A percentile compares a stretch with the other conserved stretches of the same genome.
These are phyloP conservation scores for Ambastaia sidthimunki DNA, from an alignment of 2,797 vertebrate genomes.

Conservation along the genomic window DNA sequence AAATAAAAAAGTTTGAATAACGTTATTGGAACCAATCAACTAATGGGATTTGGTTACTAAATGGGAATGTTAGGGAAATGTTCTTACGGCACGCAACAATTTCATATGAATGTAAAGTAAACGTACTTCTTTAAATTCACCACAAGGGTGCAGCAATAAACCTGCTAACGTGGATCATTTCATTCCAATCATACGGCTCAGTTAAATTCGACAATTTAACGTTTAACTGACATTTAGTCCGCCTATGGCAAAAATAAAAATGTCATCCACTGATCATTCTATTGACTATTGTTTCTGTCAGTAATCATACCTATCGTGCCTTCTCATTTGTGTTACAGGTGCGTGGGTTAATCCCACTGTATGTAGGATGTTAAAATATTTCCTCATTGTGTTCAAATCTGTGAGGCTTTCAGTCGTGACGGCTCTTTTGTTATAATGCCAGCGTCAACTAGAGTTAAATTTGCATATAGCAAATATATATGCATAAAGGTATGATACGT, in stretches of 20 bases:
- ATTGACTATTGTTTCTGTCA: slow-evolving; percentile 6
- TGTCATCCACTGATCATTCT: neutral
- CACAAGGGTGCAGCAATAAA: slow-evolving; percentile 10
- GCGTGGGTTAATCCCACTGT: neutral
- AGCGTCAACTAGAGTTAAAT: too few species aligned
- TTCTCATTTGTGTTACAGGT: neutral
- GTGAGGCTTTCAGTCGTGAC: neutral
- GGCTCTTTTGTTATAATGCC: neutral
- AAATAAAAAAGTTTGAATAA: too few species aligned
- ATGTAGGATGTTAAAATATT: neutral
- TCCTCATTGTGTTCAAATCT: neutral
- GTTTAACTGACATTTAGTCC: slow-evolving; percentile 11
- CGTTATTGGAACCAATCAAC: too few species aligned
- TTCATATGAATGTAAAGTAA: neutral
- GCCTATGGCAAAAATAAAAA: slow-evolving; percentile 26
- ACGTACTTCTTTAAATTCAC: slow-evolving; percentile 1
- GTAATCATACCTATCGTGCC: neutral
- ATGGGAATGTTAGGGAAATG: too few species aligned
- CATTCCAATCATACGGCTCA: neutral
- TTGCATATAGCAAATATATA: too few species aligned
- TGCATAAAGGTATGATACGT: too few species aligned
- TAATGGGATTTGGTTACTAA: too few species aligned
- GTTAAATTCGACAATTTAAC: slow-evolving; percentile 14
- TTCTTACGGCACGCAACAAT: too few species aligned
- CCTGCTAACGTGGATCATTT: neutral